Evolutionary conservation across 2,888 invertebrate species (phyloP).

Genomic region (Brenthis daphne): DNA sequence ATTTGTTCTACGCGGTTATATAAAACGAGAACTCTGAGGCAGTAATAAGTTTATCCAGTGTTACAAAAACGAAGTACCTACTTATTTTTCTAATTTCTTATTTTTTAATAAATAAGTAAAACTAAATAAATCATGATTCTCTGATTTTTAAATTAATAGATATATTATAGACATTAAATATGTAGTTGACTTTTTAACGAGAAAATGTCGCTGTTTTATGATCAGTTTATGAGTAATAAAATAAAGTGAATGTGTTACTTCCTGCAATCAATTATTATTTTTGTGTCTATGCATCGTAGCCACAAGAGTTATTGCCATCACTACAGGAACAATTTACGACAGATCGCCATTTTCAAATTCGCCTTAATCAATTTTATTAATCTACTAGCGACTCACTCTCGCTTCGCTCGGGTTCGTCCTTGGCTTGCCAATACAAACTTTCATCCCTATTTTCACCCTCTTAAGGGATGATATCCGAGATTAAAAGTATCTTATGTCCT

Average conservation of each 20-base stretch:
- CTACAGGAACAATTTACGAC: background rate
- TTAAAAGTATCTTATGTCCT: too few species aligned
- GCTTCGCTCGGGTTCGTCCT: too few species aligned
- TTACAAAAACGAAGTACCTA: too few species aligned
- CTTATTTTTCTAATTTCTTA: too few species aligned
- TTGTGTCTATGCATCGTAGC: constrained; percentile 11
- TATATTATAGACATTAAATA: constrained; percentile 11
- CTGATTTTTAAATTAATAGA: background rate
- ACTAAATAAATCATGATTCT: background rate
- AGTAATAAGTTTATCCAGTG: too few species aligned
- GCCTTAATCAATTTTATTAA: too few species aligned
- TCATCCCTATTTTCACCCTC: too few species aligned
- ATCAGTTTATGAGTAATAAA: constrained; percentile 36
- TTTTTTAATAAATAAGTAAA: background rate
- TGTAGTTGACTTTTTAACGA: constrained; percentile 11
- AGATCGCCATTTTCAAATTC: background rate
- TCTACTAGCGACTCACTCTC: too few species aligned
- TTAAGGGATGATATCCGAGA: too few species aligned
- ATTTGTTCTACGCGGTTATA: too few species aligned
- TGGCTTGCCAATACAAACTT: too few species aligned
- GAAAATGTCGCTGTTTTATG: constrained; percentile 33
- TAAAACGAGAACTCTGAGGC: too few species aligned
- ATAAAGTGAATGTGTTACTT: constrained; percentile 30
- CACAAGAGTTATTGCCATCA: constrained; percentile 14
- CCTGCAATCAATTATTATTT: constrained; percentile 29